phyloP scores from a whole-genome alignment of 2,797 vertebrate genomes.

The Melanogrammus aeglefinus region DNA sequence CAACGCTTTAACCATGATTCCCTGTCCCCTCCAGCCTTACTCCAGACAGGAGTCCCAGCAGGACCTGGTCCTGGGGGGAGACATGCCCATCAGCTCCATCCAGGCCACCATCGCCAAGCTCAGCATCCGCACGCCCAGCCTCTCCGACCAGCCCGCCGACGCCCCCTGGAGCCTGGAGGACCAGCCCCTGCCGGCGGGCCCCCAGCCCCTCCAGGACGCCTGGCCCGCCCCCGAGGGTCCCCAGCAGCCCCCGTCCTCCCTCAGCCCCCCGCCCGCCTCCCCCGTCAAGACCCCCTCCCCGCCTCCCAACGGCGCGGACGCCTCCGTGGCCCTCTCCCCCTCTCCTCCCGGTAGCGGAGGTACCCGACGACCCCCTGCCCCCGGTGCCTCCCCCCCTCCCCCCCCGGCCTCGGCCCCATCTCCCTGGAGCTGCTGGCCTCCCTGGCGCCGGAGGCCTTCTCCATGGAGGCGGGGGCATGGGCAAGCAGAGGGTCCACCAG shows the following conservation, averaged over 20 bases:
- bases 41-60: conserved; percentile 85
- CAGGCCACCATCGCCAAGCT: conserved; percentile 97
- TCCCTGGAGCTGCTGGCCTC: conserved; percentile 91
- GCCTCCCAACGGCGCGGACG: conserved; percentile 61
- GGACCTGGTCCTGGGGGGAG: conserved; percentile 89
- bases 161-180: conserved; percentile 38
- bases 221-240: conserved; percentile 29
- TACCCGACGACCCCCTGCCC: conserved; percentile 44
- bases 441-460: conserved; percentile 89
- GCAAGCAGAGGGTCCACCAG: conserved; percentile 90
- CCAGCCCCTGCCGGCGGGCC: conserved; percentile 20
- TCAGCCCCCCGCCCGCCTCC: conserved; percentile 55
- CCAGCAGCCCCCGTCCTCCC: conserved; percentile 41
- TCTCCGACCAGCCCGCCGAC: conserved; percentile 45
- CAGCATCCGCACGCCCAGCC: conserved; percentile 78
- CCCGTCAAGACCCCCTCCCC: conserved; percentile 48
- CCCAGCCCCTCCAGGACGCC: conserved; percentile 46
- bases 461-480: conserved; percentile 81
- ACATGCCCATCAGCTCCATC: conserved; percentile 97
- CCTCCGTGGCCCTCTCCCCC: conserved; percentile 31
- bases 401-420: conserved; percentile 73
- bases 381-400: conserved; percentile 52
- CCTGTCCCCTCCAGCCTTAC: conserved; percentile 67
- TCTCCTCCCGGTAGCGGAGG: conserved; percentile 8
- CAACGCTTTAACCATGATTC: not conserved